These are phyloP conservation scores for Villa cingulata DNA, from an alignment of 2,888 invertebrate genomes.

Conservation along the genomic window DNA sequence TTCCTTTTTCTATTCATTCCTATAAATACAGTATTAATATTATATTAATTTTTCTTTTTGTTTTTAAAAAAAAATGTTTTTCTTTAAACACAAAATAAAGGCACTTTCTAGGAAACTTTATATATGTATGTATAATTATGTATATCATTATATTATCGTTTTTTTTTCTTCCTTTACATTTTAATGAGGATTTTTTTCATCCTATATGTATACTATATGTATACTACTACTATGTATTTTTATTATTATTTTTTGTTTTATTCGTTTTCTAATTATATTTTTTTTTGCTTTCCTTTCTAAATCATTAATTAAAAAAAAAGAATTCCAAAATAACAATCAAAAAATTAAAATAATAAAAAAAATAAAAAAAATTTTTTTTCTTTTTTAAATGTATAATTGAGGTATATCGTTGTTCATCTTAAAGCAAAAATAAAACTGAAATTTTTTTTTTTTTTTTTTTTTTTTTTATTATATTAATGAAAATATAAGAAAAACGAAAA, in stretches of 20 bases:
- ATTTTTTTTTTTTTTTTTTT: too few relatives aligned
- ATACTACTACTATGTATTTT: too few relatives aligned
- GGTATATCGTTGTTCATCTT: slow-evolving; percentile 14
- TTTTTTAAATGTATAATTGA: slow-evolving; percentile 7
- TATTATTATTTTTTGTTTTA: not conserved
- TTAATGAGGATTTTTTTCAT: too few relatives aligned
- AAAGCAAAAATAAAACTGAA: slow-evolving; percentile 5
- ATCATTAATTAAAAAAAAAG: not conserved
- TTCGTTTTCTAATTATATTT: not conserved
- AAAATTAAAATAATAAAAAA: not conserved
- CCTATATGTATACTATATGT: too few relatives aligned
- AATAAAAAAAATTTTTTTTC: too few relatives aligned
- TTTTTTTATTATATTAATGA: too few relatives aligned
- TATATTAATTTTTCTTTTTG: too few relatives aligned
- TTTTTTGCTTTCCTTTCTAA: not conserved
- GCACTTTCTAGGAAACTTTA: slow-evolving; percentile 13
- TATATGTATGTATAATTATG: too few relatives aligned
- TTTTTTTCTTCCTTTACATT: slow-evolving; percentile 5
- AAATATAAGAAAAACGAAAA: too few relatives aligned
- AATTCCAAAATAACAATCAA: not conserved
- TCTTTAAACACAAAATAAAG: slow-evolving; percentile 7
- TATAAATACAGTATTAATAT: too few relatives aligned
- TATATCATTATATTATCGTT: too few relatives aligned
- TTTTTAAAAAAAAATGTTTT: slow-evolving; percentile 1
- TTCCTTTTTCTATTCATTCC: not conserved